These are phyloP conservation scores for Tursiops truncatus DNA, from an alignment of 2,113 vertebrate genomes.

Conservation along the genomic window DNA sequence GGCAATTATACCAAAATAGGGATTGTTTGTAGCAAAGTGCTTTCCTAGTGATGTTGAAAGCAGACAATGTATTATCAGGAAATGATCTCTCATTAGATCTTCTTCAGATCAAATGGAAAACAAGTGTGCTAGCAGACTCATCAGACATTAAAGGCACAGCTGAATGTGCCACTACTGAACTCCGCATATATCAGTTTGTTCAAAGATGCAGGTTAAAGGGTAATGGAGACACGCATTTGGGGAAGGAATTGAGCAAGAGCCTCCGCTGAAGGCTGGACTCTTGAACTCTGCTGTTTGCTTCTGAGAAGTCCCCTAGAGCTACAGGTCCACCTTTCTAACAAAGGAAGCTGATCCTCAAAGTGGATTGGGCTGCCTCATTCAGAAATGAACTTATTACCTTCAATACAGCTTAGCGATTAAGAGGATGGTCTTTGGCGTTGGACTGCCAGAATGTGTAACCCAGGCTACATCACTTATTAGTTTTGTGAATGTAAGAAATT, in stretches of 20 bases:
- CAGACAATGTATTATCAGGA: slow-evolving; percentile 54
- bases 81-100: slow-evolving; percentile 62
- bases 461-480: neutral
- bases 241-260: slow-evolving; percentile 40
- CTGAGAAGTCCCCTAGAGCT: neutral
- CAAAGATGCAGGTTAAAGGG: slow-evolving; percentile 57
- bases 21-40: slow-evolving; percentile 33
- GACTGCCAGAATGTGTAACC: neutral
- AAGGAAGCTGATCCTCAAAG: neutral
- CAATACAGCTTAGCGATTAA: neutral
- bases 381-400: neutral
- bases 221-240: slow-evolving; percentile 3
- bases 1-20: slow-evolving; percentile 57
- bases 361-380: neutral
- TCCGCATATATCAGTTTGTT: slow-evolving; percentile 40
- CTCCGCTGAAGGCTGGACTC: neutral
- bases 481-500: neutral
- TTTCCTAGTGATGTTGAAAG: slow-evolving; percentile 58
- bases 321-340: neutral
- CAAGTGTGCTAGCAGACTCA: neutral
- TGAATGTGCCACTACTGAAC: neutral
- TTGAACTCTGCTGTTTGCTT: slow-evolving; percentile 23
- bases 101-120: slow-evolving; percentile 55
- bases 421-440: neutral
- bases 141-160: slow-evolving; percentile 50